Conservation (phyloP, 2,797 vertebrate genomes). For the Hydrolagus colliei region DNA sequence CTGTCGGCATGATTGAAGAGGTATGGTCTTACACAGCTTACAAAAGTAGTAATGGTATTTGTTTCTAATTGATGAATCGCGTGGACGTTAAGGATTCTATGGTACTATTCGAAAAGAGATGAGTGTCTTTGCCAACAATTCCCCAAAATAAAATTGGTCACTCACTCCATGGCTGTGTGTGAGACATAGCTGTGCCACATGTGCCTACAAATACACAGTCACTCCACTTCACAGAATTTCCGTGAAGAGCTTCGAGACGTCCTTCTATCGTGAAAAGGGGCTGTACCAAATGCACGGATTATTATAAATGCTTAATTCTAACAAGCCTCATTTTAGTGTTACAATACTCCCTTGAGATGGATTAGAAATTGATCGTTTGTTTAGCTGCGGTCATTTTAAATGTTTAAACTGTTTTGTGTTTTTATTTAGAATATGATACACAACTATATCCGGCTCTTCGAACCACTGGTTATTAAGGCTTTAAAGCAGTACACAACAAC, state of each 20-base stretch:
- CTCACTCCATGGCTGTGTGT: neutral
- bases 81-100: neutral
- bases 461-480: slow-evolving; percentile 95
- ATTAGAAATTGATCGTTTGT: neutral
- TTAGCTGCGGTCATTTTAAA: too few species aligned
- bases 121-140: neutral
- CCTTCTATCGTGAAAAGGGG: too few species aligned
- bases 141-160: neutral
- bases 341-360: neutral
- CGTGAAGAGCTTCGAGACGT: neutral
- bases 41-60: too few species aligned
- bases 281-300: too few species aligned
- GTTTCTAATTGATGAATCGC: too few species aligned
- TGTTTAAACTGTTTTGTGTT: neutral
- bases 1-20: too few species aligned
- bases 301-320: too few species aligned
- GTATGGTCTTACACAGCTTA: too few species aligned
- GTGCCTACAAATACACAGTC: neutral
- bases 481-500: slow-evolving; percentile 96
- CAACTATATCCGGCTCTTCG: slow-evolving; percentile 92
- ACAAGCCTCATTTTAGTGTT: neutral
- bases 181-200: neutral
- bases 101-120: neutral
- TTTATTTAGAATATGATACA: slow-evolving; percentile 82
- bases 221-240: neutral